phyloP scores from a whole-genome alignment of 2,113 vertebrate species.

The Willisornis vidua region DNA sequence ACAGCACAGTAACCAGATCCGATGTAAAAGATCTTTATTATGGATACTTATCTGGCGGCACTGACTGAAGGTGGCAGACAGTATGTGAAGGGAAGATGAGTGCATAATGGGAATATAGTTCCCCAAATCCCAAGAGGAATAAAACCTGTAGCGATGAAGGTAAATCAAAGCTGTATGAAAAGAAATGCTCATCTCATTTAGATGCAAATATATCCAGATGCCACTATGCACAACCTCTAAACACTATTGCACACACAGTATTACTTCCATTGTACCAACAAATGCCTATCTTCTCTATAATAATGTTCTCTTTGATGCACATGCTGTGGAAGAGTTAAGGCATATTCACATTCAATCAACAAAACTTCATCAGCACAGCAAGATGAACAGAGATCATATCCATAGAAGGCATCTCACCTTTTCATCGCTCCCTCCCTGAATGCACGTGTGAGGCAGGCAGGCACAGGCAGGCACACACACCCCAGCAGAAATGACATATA shows the following conservation, averaged over 20 bases:
- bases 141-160: slow-evolving; percentile 10
- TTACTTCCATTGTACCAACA: not conserved
- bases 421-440: not conserved
- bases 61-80: slow-evolving; percentile 22
- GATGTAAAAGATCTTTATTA: slow-evolving; percentile 24
- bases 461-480: accelerated
- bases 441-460: not conserved
- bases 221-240: not conserved
- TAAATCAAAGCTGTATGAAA: slow-evolving; percentile 40
- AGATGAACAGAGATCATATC: slow-evolving; percentile 1
- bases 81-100: not conserved
- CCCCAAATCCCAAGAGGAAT: not conserved
- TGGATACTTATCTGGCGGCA: not conserved
- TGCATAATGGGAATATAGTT: not conserved
- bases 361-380: slow-evolving; percentile 29
- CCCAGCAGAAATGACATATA: accelerated
- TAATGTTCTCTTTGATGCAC: slow-evolving; percentile 6
- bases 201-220: slow-evolving; percentile 39
- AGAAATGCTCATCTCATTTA: slow-evolving; percentile 24
- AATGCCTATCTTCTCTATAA: not conserved
- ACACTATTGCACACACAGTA: not conserved
- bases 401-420: slow-evolving; percentile 6
- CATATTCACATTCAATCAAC: slow-evolving; percentile 32
- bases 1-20: not conserved
- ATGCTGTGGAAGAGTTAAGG: not conserved